Base-by-base conservation (phyloP, 2,888 invertebrate species). In the Notocelia uddmanniana region DNA sequence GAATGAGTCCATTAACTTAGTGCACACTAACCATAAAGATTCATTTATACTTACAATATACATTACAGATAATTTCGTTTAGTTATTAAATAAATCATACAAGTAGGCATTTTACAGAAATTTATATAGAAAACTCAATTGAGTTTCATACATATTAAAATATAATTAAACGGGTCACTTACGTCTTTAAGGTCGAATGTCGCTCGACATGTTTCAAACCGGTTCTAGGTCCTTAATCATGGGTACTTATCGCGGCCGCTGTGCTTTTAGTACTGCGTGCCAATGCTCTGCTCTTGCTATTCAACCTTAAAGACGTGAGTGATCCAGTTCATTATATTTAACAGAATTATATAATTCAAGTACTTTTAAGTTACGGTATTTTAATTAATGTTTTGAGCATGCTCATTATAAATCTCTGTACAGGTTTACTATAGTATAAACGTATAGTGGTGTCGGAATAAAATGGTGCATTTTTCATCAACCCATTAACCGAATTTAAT, bases 21-120 rank as follows among this genome's bases (percentile, higher is more conserved):
- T 86, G 87, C 89, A 86, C 81, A 86, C 85, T 89, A 89, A 84
- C 79, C 81, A 96, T 89, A 87, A 96, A 75, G 92, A 94, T 79
- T 95, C 95, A 80, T 94, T 95, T 83, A 95, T 95, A 70, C 89
- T 93, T 76, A 85, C 95, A 80, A 94, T 94, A 79, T 92, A 94
- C 75, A 86, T 95, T 84, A 95, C 94, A 80, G 95, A 96, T 88
- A 89, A 91, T 90, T 91, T 91, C 81, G 83, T 85, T 86, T 63
- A 50, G 52, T 63, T 77, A 81, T 80, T 82, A 83, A 84, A 83
- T 74, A 80, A 80, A 76, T 79, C 77, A 81, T 74, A 77, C 75
- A 79, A 79, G 79, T 77, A 81, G 79, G 79, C 80, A 80, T 78
- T 82, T 75, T 82, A 76, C 73, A 79, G n/a, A n/a, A n/a, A n/a